Percentiles rank a stretch among this genome's conserved stretches.
Conservation (phyloP, 2,888 invertebrate species). For the Parasteatoda lunata region DNA sequence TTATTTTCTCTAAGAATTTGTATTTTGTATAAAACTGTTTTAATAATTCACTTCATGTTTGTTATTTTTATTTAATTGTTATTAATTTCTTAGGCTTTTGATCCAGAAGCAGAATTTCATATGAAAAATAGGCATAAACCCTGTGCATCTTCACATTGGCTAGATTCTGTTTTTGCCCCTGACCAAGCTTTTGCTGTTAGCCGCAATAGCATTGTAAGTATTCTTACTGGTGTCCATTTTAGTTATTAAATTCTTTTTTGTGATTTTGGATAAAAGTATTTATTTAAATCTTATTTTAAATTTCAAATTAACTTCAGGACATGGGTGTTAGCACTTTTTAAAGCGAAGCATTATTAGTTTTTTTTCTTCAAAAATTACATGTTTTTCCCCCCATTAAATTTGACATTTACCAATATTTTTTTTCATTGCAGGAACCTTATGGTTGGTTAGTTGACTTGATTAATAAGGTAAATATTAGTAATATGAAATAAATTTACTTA, state of each 20-base stretch:
- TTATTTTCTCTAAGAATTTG: background rate
- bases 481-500: background rate
- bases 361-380: background rate
- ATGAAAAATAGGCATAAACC: constrained; percentile 74
- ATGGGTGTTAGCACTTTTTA: background rate
- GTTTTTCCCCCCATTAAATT: background rate
- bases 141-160: constrained; percentile 71
- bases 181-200: constrained; percentile 72
- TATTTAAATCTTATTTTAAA: no score
- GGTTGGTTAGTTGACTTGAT: constrained; percentile 76
- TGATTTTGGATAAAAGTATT: no score
- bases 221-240: background rate
- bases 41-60: background rate
- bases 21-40: constrained; percentile 9
- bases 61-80: constrained; percentile 1
- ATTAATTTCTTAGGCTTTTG: constrained; percentile 74
- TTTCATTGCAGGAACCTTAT: constrained; percentile 73
- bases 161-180: constrained; percentile 73
- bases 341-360: background rate
- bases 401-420: constrained; percentile 4
- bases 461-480: constrained; percentile 73
- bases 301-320: no score
- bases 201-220: constrained; percentile 49
- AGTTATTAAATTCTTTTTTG: no score
- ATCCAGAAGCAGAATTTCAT: constrained; percentile 76